Conservation (phyloP, 1,140 invertebrate species). For the Drosophila nebulosa region DNA sequence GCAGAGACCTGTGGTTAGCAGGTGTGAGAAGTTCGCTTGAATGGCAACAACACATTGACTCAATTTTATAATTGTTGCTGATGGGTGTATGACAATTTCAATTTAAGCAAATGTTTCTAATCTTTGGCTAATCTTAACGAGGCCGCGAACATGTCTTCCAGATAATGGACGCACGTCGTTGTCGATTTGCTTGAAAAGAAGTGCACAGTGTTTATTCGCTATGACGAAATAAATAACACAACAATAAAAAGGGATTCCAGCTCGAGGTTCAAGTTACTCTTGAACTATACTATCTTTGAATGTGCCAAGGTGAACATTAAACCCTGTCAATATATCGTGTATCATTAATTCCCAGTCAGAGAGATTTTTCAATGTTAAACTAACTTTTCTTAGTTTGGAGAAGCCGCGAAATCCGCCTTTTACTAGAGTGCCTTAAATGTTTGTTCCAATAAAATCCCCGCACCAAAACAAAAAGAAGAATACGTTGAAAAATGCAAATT, state of each 20-base stretch:
- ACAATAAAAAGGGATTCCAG: no score
- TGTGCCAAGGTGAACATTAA: no score
- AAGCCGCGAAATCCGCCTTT: no score
- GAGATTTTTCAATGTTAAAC: no score
- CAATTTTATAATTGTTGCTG: not conserved
- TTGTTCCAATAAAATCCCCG: not conserved
- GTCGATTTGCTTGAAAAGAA: slow-evolving; percentile 14
- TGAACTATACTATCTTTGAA: not conserved
- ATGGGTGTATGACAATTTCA: slow-evolving; percentile 6
- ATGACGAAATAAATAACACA: not conserved
- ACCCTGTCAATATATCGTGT: no score
- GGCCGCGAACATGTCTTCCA: slow-evolving; percentile 22
- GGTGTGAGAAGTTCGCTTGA: not conserved
- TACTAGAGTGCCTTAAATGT: not conserved
- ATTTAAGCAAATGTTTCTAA: not conserved
- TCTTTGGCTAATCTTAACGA: slow-evolving; percentile 29
- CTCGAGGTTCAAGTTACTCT: no score
- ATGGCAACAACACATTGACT: not conserved
- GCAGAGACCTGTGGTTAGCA: not conserved
- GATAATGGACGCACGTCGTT: slow-evolving; percentile 29
- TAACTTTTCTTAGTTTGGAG: no score
- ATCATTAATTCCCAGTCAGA: no score
- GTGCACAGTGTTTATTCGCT: not conserved
- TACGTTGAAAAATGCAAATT: not conserved
- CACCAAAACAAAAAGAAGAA: not conserved